Evolutionary conservation across 1,140 invertebrate genomes (phyloP).

Genomic region (Triops longicaudatus): DNA sequence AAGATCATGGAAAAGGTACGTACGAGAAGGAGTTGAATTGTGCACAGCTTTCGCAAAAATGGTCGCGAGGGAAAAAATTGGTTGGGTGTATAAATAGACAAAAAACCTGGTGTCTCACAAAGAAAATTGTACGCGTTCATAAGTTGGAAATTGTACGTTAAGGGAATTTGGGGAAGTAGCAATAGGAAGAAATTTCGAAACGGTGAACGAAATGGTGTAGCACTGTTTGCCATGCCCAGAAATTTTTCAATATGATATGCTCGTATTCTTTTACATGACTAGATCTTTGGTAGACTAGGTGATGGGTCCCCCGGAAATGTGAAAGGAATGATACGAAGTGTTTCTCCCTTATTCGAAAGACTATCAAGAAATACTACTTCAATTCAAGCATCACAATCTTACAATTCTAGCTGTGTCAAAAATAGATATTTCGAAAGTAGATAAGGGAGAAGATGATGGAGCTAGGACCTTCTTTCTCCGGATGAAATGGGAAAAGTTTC

Average conservation of each 20-base stretch:
- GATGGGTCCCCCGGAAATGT: not conserved
- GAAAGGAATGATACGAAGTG: not conserved
- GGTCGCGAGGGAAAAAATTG: too few relatives aligned
- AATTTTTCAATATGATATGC: not conserved
- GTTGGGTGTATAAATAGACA: not conserved
- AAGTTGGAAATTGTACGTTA: not conserved
- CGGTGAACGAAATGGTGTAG: not conserved
- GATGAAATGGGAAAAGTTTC: too few relatives aligned
- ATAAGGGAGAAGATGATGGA: not conserved
- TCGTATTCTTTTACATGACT: slow-evolving; percentile 3
- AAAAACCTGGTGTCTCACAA: not conserved
- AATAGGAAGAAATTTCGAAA: not conserved
- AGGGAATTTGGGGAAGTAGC: not conserved
- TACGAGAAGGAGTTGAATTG: not conserved
- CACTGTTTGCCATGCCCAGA: not conserved
- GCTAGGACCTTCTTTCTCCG: not conserved
- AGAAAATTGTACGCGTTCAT: not conserved
- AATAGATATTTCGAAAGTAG: not conserved
- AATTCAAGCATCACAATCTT: not conserved
- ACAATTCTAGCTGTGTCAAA: not conserved
- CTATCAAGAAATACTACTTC: not conserved
- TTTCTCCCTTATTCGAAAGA: not conserved
- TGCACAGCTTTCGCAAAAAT: not conserved
- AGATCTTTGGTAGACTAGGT: not conserved
- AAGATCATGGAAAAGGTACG: slow-evolving; percentile 5